Conservation (phyloP, 2,888 invertebrate species). For the Volucella inanis region DNA sequence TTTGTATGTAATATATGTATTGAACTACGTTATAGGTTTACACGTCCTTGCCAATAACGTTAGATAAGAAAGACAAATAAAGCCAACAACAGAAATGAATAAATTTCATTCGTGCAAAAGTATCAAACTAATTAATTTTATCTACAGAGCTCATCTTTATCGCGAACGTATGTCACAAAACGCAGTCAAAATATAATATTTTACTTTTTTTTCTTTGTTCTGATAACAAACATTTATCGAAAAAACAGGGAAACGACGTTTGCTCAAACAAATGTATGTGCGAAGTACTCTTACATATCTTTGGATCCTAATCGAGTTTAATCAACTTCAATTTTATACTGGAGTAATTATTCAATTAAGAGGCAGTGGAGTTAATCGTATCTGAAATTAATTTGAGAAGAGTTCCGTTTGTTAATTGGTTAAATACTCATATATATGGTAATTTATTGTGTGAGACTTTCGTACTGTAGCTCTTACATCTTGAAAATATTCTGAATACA, state of each 20-base stretch:
- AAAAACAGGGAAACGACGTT: neutral
- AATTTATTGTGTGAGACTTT: constrained; percentile 25
- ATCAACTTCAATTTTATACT: constrained; percentile 59
- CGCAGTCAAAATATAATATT: constrained; percentile 3
- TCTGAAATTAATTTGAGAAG: constrained; percentile 43
- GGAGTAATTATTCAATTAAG: constrained; percentile 67
- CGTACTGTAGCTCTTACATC: neutral
- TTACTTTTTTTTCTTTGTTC: neutral
- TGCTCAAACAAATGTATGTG: constrained; percentile 8
- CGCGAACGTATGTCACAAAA: constrained; percentile 48
- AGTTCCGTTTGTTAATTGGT: constrained; percentile 44
- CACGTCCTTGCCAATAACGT: constrained; percentile 67
- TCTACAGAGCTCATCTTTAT: constrained; percentile 38
- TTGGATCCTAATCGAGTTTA: constrained; percentile 52
- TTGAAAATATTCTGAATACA: neutral
- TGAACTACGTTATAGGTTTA: neutral
- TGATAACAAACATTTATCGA: constrained; percentile 31
- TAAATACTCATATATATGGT: constrained; percentile 22
- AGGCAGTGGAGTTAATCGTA: constrained; percentile 24
- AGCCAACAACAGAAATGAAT: neutral
- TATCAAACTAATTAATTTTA: constrained; percentile 49
- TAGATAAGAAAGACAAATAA: constrained; percentile 48
- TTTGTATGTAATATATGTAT: neutral
- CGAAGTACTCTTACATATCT: neutral
- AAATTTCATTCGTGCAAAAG: constrained; percentile 1